phyloP scores from a whole-genome alignment of 2,113 vertebrate species.

The Neomonachus schauinslandi region DNA sequence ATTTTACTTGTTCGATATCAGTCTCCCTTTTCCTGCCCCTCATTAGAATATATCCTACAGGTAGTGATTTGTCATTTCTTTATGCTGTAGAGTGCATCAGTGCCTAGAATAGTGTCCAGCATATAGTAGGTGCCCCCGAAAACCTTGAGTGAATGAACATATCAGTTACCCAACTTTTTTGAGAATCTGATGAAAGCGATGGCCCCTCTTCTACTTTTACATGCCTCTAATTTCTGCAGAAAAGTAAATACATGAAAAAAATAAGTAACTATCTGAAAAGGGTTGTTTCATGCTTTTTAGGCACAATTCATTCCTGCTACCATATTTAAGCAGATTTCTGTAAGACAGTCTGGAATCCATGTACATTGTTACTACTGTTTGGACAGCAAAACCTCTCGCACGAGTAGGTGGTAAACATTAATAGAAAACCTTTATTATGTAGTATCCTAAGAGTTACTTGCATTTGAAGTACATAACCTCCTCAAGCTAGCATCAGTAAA shows the following conservation, averaged over 20 bases:
- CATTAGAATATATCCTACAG: background rate
- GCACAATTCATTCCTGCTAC: background rate
- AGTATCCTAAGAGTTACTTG: background rate
- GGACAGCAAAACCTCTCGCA: background rate
- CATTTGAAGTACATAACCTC: background rate
- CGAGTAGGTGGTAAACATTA: background rate
- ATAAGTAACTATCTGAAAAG: background rate
- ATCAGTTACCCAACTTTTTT: background rate
- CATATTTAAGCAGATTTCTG: background rate
- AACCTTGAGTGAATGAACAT: background rate
- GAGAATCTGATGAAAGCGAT: constrained; percentile 1
- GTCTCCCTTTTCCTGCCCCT: background rate
- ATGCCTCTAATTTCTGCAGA: background rate
- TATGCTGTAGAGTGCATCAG: background rate
- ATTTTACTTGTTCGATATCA: background rate
- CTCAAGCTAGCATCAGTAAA: background rate
- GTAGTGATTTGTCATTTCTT: constrained; percentile 20
- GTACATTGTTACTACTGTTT: background rate
- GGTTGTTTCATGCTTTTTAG: background rate
- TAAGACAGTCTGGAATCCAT: background rate
- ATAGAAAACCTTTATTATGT: background rate
- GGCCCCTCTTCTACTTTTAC: background rate
- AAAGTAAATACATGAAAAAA: background rate
- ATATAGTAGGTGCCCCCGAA: background rate
- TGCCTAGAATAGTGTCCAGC: background rate